Evolutionary conservation across 2,113 vertebrate species (phyloP).

Genomic region (Syngnathus typhle): DNA sequence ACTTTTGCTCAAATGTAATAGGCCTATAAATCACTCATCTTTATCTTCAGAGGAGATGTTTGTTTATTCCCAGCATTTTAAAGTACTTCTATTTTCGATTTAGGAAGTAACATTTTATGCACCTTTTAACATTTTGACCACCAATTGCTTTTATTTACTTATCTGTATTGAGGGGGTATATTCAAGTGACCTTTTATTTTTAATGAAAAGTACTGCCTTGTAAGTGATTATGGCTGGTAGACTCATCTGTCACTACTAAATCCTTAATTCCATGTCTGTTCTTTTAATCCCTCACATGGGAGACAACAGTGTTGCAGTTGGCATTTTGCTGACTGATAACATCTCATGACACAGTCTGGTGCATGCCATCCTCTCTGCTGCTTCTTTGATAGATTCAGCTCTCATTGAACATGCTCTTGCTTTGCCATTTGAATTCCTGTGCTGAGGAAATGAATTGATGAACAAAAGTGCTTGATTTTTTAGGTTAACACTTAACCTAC

Average conservation of each 20-base stretch:
- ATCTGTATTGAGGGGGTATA: not conserved
- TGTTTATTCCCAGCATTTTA: not conserved
- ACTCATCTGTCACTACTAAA: conserved; percentile 3
- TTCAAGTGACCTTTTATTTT: not conserved
- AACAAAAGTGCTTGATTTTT: not conserved
- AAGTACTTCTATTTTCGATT: not conserved
- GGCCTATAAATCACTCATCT: no score
- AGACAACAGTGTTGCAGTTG: conserved; percentile 21
- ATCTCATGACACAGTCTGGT: conserved; percentile 22
- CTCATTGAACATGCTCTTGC: conserved; percentile 17
- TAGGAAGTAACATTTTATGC: not conserved
- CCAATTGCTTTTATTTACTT: not conserved
- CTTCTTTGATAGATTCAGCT: conserved; percentile 31
- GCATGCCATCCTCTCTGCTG: conserved; percentile 27
- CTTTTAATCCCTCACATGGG: conserved; percentile 42
- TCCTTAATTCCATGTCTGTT: conserved; percentile 1
- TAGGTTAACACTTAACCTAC: no score
- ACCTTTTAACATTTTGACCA: no score
- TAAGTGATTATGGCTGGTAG: not conserved
- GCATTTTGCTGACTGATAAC: conserved; percentile 42
- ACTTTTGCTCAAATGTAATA: no score
- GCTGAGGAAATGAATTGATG: not conserved
- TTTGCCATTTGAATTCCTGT: conserved; percentile 19
- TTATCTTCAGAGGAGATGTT: no score
- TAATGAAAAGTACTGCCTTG: not conserved